These are phyloP conservation scores for Pasiphila rectangulata DNA, from an alignment of 2,888 invertebrate species.

Conservation along the genomic window DNA sequence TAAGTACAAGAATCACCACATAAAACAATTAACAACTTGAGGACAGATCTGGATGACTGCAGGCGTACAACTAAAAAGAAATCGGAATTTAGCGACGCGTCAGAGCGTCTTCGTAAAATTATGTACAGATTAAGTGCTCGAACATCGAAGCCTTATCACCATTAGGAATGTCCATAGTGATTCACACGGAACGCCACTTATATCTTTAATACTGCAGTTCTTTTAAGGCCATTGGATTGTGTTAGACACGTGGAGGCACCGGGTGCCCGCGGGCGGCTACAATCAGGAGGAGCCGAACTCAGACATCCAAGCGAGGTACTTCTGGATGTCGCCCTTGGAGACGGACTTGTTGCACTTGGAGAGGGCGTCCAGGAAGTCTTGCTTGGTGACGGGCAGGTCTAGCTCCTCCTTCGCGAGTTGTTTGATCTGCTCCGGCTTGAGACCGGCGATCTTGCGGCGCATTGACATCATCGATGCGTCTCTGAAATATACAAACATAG, in stretches of 20 bases:
- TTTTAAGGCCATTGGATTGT: constrained; percentile 54
- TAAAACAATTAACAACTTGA: constrained; percentile 33
- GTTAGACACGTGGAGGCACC: constrained; percentile 29
- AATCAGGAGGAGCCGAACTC: constrained; percentile 96
- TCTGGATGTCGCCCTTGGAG: constrained; percentile 95
- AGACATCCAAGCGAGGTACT: constrained; percentile 98
- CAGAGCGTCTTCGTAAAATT: constrained; percentile 7
- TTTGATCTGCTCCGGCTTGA: constrained; percentile 96
- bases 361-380: constrained; percentile 96
- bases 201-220: constrained; percentile 70
- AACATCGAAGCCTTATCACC: constrained; percentile 21
- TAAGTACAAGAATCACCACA: constrained; percentile 69
- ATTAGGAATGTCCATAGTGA: constrained; percentile 31
- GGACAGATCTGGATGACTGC: constrained; percentile 28
- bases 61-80: background rate
- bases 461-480: constrained; percentile 99
- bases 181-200: constrained; percentile 58
- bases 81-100: background rate
- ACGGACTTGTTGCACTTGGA: constrained; percentile 98
- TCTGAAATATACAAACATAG: constrained; percentile 66
- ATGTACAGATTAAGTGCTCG: constrained; percentile 30
- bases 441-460: constrained; percentile 95
- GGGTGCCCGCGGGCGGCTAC: constrained; percentile 31
- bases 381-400: constrained; percentile 94
- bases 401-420: constrained; percentile 96